phyloP scores from a whole-genome alignment of 2,888 invertebrate species.

The Lithophane ornitopus region DNA sequence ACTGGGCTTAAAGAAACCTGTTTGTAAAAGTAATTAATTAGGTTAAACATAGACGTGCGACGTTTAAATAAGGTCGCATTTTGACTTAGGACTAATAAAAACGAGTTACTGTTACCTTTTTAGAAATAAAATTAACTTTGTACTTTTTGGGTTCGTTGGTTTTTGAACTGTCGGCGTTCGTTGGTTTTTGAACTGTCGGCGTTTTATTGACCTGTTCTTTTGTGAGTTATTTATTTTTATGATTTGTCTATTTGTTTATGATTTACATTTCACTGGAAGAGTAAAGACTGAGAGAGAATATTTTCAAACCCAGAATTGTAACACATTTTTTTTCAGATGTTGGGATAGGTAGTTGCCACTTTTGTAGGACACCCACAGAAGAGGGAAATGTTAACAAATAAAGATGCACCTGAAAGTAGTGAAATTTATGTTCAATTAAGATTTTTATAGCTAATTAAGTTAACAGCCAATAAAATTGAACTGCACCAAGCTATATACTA shows the following conservation, averaged over 20 bases:
- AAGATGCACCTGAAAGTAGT: background rate
- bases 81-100: conserved; percentile 46
- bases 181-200: conserved; percentile 13
- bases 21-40: conserved; percentile 55
- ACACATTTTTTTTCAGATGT: too few species aligned
- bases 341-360: background rate
- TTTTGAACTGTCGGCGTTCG: conserved; percentile 9
- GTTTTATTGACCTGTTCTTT: background rate
- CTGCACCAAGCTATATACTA: background rate
- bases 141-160: background rate
- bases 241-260: background rate
- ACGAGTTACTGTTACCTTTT: conserved; percentile 36
- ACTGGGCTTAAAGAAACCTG: conserved; percentile 38
- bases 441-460: conserved; percentile 22
- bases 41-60: conserved; percentile 30
- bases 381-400: background rate
- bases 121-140: conserved; percentile 10
- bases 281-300: background rate
- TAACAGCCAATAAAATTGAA: conserved; percentile 29
- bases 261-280: background rate
- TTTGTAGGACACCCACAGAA: background rate
- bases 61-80: conserved; percentile 47
- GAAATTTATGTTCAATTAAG: background rate
- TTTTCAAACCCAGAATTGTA: background rate
- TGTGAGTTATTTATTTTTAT: background rate